phyloP scores from a whole-genome alignment of 2,113 vertebrate species.

The Tragelaphus imberbis region DNA sequence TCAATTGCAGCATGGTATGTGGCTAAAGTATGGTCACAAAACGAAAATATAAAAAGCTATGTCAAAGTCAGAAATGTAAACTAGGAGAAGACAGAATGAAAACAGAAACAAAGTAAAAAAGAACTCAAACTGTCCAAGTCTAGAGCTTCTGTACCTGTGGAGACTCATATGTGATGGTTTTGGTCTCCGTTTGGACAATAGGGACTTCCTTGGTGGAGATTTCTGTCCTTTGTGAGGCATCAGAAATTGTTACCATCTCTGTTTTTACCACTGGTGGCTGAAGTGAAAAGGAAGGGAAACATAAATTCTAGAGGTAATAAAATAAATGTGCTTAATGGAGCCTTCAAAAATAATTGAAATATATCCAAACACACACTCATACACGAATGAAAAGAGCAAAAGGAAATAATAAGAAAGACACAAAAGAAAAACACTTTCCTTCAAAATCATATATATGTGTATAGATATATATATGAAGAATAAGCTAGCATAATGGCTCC shows the following conservation, averaged over 20 bases:
- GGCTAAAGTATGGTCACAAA: not conserved
- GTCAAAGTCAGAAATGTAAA: not conserved
- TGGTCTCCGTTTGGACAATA: constrained; percentile 99
- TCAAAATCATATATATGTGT: not conserved
- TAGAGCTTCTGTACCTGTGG: constrained; percentile 86
- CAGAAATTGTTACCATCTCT: constrained; percentile 99
- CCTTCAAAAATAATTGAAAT: not conserved
- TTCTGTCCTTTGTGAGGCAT: constrained; percentile 96
- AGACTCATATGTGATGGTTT: constrained; percentile 99
- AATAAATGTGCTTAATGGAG: constrained; percentile 42
- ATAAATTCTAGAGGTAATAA: constrained; percentile 71
- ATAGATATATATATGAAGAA: not conserved
- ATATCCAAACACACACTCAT: constrained; percentile 53
- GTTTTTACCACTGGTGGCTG: constrained; percentile 99
- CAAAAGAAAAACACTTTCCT: not conserved
- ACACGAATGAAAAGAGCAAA: constrained; percentile 58
- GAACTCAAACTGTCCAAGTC: not conserved
- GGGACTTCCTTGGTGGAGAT: constrained; percentile 99
- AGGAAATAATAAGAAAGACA: constrained; percentile 20
- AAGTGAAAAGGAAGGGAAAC: constrained; percentile 75
- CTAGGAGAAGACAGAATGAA: not conserved
- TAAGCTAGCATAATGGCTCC: not conserved
- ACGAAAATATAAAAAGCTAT: not conserved
- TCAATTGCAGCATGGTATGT: not conserved
- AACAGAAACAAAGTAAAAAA: not conserved